Percentiles rank a stretch among this genome's conserved stretches.
phyloP scores from a whole-genome alignment of 2,113 vertebrate species.

The Campylomormyrus numenius region DNA sequence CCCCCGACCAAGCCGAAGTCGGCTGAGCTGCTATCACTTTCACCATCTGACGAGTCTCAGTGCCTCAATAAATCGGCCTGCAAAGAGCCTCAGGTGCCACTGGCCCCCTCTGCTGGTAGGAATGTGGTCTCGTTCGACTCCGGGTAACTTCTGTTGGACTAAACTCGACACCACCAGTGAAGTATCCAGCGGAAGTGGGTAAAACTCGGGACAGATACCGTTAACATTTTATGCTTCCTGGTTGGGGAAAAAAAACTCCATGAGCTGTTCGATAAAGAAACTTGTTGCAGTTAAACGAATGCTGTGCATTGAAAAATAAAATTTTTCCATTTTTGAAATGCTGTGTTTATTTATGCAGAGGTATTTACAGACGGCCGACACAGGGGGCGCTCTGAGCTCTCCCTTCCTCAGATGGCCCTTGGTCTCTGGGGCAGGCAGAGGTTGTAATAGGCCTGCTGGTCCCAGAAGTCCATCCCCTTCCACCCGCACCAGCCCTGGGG shows the following conservation, averaged over 20 bases:
- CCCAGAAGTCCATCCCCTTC: slow-evolving; percentile 92
- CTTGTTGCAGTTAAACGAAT: background rate
- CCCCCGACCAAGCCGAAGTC: background rate
- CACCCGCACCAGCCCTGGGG: slow-evolving; percentile 93
- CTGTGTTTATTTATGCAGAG: background rate
- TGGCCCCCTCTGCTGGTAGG: background rate
- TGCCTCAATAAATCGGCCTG: background rate
- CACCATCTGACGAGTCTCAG: background rate
- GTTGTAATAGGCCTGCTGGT: slow-evolving; percentile 87
- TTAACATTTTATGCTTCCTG: background rate
- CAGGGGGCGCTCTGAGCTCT: background rate
- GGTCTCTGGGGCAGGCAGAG: slow-evolving; percentile 88
- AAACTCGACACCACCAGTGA: background rate
- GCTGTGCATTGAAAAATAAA: background rate
- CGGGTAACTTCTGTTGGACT: background rate
- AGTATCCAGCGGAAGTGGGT: background rate
- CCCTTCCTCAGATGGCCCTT: slow-evolving; percentile 60
- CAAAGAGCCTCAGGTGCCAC: background rate
- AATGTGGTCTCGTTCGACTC: background rate
- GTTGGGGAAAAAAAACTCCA: background rate
- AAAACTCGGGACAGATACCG: background rate
- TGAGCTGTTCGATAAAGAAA: background rate
- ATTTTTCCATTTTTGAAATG: background rate
- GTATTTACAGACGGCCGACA: background rate
- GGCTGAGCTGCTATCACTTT: background rate